phyloP scores from a whole-genome alignment of 2,113 vertebrate species.

The Carlito syrichta region DNA sequence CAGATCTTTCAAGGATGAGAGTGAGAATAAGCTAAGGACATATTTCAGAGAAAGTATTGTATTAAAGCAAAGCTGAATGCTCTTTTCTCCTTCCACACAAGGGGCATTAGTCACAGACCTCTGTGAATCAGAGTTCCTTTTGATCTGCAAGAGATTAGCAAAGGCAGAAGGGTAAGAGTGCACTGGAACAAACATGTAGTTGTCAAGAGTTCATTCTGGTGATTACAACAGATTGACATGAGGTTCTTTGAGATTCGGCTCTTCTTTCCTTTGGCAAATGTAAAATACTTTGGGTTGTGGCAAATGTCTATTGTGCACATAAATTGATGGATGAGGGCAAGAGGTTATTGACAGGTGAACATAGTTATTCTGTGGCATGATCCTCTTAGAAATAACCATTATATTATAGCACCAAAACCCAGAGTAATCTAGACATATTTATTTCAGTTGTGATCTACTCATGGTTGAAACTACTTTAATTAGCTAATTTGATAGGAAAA shows the following conservation, averaged over 20 bases:
- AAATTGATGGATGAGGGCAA: neutral
- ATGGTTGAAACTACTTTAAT: neutral
- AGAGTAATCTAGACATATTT: neutral
- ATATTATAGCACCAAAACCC: neutral
- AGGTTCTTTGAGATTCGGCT: conserved; percentile 26
- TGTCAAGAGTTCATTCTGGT: conserved; percentile 40
- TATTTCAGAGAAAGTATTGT: neutral
- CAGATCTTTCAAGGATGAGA: neutral
- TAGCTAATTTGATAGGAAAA: neutral
- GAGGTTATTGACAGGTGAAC: neutral
- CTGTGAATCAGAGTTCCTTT: conserved; percentile 8
- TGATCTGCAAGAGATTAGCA: conserved; percentile 44
- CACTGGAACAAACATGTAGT: conserved; percentile 27
- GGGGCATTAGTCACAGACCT: neutral
- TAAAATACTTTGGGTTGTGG: neutral
- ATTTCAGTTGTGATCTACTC: neutral
- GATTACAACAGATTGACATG: conserved; percentile 20
- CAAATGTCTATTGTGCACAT: neutral
- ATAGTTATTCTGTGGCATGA: neutral
- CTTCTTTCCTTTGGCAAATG: neutral
- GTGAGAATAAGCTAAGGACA: neutral
- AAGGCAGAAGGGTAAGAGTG: conserved; percentile 3
- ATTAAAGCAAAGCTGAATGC: neutral
- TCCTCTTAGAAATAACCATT: neutral
- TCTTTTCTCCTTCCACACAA: neutral